A percentile compares a stretch with the other conserved stretches of the same genome.
These are phyloP conservation scores for Elymnias hypermnestra DNA, from an alignment of 1,140 invertebrate genomes.

Conservation along the genomic window DNA sequence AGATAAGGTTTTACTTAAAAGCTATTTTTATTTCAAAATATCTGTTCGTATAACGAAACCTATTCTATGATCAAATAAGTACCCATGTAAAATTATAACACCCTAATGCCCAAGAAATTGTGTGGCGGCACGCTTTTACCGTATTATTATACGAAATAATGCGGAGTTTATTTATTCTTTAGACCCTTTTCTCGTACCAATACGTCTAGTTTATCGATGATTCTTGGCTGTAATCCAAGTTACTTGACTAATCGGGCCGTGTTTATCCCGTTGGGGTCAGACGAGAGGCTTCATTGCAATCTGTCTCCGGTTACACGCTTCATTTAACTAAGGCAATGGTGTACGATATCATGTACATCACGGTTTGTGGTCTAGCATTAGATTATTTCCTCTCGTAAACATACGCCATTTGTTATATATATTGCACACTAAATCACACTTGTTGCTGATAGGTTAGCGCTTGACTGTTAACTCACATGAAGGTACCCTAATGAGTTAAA, in stretches of 20 bases:
- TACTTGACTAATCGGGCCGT: conserved; percentile 25
- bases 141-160: no score
- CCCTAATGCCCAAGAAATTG: no score
- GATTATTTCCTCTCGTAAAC: conserved; percentile 16
- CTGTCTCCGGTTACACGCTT: conserved; percentile 37
- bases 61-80: no score
- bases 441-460: no score
- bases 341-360: conserved; percentile 21
- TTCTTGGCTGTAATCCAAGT: conserved; percentile 30
- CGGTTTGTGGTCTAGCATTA: conserved; percentile 17
- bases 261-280: conserved; percentile 21
- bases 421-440: no score
- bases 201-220: conserved; percentile 7
- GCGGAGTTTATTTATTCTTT: conserved; percentile 1
- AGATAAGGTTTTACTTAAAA: no score
- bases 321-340: conserved; percentile 33
- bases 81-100: no score
- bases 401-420: conserved; percentile 3
- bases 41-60: no score
- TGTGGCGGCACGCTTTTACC: no score
- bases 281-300: conserved; percentile 26
- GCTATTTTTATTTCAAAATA: no score
- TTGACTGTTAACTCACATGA: no score
- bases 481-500: no score
- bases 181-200: conserved; percentile 1